Evolutionary conservation across 2,113 vertebrate genomes (phyloP).

Genomic region (Aspidoscelis tigris): DNA sequence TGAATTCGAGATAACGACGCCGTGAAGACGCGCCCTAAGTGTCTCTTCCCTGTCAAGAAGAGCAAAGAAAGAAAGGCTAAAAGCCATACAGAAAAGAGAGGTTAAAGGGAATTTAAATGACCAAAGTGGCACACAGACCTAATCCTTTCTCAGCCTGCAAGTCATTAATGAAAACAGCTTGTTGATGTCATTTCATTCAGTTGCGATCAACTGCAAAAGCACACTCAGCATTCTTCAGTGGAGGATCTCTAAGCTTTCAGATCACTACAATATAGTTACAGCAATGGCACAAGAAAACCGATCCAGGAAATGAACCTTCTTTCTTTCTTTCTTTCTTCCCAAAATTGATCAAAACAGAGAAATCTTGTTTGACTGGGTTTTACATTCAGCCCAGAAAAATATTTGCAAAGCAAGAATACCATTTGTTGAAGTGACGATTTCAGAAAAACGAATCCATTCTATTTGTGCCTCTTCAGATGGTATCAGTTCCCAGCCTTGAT

Average conservation of each 20-base stretch:
- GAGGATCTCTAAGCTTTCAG: not conserved
- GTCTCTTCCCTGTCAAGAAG: constrained; percentile 22
- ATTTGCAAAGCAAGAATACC: too few species aligned
- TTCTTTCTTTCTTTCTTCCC: too few species aligned
- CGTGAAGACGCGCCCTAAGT: too few species aligned
- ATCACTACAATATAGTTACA: not conserved
- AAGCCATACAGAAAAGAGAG: constrained; percentile 42
- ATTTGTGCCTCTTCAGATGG: too few species aligned
- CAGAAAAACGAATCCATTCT: too few species aligned
- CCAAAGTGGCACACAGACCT: constrained; percentile 39
- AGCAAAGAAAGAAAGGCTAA: constrained; percentile 11
- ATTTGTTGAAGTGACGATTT: too few species aligned
- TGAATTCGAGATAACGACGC: too few species aligned
- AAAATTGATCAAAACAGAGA: too few species aligned
- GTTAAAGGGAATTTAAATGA: constrained; percentile 50
- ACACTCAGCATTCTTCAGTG: not conserved
- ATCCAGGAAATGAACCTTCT: too few species aligned
- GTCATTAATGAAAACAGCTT: constrained; percentile 14
- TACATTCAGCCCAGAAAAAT: too few species aligned
- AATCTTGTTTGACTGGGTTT: too few species aligned
- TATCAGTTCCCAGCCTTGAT: too few species aligned
- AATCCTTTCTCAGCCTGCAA: constrained; percentile 46
- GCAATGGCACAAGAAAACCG: not conserved
- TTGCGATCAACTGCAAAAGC: not conserved
- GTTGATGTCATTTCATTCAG: not conserved